Base-by-base conservation (phyloP, 2,888 invertebrate species). In the Macropis europaea region DNA sequence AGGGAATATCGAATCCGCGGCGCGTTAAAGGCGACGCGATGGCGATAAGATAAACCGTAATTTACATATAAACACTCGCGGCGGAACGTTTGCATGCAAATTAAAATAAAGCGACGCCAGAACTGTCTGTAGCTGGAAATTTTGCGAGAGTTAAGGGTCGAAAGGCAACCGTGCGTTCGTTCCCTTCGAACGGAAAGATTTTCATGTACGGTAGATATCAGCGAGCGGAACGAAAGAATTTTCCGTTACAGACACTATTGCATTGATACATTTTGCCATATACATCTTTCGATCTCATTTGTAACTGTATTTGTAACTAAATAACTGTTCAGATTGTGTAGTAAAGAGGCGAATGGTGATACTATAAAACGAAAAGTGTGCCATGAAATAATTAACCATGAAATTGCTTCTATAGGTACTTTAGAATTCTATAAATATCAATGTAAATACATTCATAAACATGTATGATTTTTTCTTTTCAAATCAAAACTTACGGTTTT, bases 61-160 rank as follows among this genome's bases (percentile, higher is more conserved):
- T 68, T 68, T 68, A 42, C 68, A 68, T 56, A 56, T 32, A 68
- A 56, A 68, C 63, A 48, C 42, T 43, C 48, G 22, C 26, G 28
- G 47, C 30, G 28, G 28, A 17, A 17, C 32, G 68, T 63, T 56
- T 50, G 56, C 48, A 68, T 68, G 64, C 34, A 64, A 63, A 68
- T 68, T 68, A 56, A 64, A 68, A 64, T 50, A 68, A 68, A 63
- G 24, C 42, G 13, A n/a, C 22, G 42, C 17, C 36, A 6, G 34
- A 30, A 56, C 24, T 64, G 30, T 63, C 26, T 42, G 40, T 32
- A 30, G 34, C 32, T 28, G 47, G 42, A 54, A 63, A 56, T 52
- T n/a, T 36, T 30, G 40, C 11, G 43, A 3, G 13, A 15, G n/a
- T 15, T n/a, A 56, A 28, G 24, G n/a, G 19, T 1, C 1, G 48